Percentiles rank a stretch among this genome's conserved stretches.
Evolutionary conservation across 2,113 vertebrate genomes (phyloP).

Genomic region (Oryzias woworae): DNA sequence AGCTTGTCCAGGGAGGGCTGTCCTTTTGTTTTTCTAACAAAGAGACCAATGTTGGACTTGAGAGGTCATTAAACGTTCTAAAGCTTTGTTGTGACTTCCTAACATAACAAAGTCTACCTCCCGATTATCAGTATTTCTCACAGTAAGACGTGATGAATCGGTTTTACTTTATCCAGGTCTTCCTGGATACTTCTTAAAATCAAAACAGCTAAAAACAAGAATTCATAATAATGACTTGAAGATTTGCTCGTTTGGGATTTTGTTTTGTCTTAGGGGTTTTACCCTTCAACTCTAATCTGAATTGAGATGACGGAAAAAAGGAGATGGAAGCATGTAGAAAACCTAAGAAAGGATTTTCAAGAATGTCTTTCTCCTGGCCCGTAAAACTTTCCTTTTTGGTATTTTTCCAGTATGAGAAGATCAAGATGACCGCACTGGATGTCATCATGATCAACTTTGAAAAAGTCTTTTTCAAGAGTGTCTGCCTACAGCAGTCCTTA

Average conservation of each 20-base stretch:
- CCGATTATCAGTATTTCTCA: slow-evolving; percentile 5
- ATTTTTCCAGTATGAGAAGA: slow-evolving; percentile 30
- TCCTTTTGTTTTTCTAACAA: slow-evolving; percentile 46
- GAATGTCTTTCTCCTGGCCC: slow-evolving; percentile 12
- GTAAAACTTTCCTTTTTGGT: slow-evolving; percentile 53
- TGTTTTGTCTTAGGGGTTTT: slow-evolving; percentile 18
- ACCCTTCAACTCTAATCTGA: slow-evolving; percentile 38
- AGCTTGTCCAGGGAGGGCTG: slow-evolving; percentile 54
- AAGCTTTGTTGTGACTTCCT: slow-evolving; percentile 18
- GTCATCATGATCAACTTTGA: slow-evolving; percentile 31
- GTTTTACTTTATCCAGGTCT: neutral
- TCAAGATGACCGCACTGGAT: slow-evolving; percentile 35
- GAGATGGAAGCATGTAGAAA: slow-evolving; percentile 6
- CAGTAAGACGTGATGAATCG: neutral
- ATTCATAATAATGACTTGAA: neutral
- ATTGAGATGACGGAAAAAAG: slow-evolving; percentile 10
- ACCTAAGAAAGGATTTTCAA: slow-evolving; percentile 27
- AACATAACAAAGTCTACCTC: neutral
- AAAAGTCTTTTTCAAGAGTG: slow-evolving; percentile 11
- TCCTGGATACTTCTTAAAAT: neutral
- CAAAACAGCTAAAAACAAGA: neutral
- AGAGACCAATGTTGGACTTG: slow-evolving; percentile 15
- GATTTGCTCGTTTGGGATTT: slow-evolving; percentile 27
- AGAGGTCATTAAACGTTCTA: slow-evolving; percentile 17
- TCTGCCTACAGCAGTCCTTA: slow-evolving; percentile 36